These are phyloP conservation scores for Agrochola litura DNA, from an alignment of 2,888 invertebrate genomes.

Conservation along the genomic window DNA sequence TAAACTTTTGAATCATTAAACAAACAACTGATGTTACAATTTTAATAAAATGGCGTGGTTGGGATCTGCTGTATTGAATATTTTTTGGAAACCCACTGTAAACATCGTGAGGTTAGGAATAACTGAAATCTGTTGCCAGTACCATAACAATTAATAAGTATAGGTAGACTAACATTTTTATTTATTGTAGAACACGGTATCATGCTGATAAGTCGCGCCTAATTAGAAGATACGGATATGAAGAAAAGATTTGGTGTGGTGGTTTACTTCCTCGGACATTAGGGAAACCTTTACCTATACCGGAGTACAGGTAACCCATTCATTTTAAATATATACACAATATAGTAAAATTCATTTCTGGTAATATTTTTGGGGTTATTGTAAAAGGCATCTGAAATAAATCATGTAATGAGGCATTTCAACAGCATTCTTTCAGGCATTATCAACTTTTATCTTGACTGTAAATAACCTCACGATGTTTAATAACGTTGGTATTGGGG, in stretches of 20 bases:
- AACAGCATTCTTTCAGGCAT: background rate
- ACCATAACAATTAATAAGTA: background rate
- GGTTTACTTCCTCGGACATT: conserved; percentile 93
- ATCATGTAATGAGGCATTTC: background rate
- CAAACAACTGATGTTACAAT: conserved; percentile 9
- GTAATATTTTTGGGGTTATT: background rate
- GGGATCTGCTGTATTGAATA: conserved; percentile 78
- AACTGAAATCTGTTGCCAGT: background rate
- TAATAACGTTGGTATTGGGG: too few species aligned
- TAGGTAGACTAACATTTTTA: background rate
- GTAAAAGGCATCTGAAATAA: too few species aligned
- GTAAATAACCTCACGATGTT: too few species aligned
- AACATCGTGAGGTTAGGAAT: conserved; percentile 84
- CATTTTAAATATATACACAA: background rate
- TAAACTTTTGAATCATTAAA: background rate
- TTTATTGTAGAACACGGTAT: conserved; percentile 87
- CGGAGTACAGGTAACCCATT: conserved; percentile 90
- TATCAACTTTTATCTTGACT: background rate
- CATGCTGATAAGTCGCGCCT: conserved; percentile 92
- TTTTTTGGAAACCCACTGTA: conserved; percentile 82
- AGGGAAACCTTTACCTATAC: conserved; percentile 91
- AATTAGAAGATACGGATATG: conserved; percentile 93
- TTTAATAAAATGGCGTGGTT: conserved; percentile 79
- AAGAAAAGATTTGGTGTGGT: conserved; percentile 91
- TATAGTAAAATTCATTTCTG: background rate